These are phyloP conservation scores for Bradysia coprophila DNA, from an alignment of 1,140 invertebrate genomes.

Conservation along the genomic window DNA sequence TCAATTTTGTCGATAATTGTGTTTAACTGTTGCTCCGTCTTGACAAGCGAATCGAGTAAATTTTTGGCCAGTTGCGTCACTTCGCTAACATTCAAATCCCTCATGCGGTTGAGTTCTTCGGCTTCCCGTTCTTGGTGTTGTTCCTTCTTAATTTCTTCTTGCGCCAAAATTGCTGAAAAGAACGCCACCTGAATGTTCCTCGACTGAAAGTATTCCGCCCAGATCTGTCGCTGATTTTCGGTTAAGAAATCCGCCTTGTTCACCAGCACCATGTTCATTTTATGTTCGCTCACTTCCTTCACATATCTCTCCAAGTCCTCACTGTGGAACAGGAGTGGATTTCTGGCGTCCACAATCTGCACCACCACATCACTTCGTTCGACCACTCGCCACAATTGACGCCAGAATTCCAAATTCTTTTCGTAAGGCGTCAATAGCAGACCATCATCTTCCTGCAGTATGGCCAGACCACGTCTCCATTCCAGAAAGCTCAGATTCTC, in stretches of 20 bases:
- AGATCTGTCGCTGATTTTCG: conserved; percentile 55
- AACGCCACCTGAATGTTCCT: conserved; percentile 52
- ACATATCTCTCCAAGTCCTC: conserved; percentile 91
- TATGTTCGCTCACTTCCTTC: conserved; percentile 56
- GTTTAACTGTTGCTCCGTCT: conserved; percentile 13
- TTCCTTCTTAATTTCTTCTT: conserved; percentile 24
- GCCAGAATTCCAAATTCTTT: conserved; percentile 95
- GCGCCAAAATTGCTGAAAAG: conserved; percentile 55
- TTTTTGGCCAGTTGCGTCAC: conserved; percentile 14
- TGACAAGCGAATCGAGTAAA: conserved; percentile 18
- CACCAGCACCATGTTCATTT: conserved; percentile 70
- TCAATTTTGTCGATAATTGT: conserved; percentile 28
- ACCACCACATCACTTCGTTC: conserved; percentile 91
- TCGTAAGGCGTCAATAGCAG: conserved; percentile 86
- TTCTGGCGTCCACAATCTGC: conserved; percentile 92
- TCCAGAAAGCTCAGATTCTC: conserved; percentile 73
- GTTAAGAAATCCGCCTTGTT: conserved; percentile 96
- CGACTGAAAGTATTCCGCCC: conserved; percentile 75
- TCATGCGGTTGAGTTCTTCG: conserved; percentile 15
- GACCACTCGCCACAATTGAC: conserved; percentile 94
- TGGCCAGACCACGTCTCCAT: conserved; percentile 68
- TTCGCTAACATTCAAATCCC: conserved; percentile 24
- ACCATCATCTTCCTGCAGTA: conserved; percentile 61
- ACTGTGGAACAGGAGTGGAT: conserved; percentile 88
- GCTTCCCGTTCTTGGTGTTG: conserved; percentile 8